Evolutionary conservation across 2,113 vertebrate genomes (phyloP).

Genomic region (Psephotus haematonotus): DNA sequence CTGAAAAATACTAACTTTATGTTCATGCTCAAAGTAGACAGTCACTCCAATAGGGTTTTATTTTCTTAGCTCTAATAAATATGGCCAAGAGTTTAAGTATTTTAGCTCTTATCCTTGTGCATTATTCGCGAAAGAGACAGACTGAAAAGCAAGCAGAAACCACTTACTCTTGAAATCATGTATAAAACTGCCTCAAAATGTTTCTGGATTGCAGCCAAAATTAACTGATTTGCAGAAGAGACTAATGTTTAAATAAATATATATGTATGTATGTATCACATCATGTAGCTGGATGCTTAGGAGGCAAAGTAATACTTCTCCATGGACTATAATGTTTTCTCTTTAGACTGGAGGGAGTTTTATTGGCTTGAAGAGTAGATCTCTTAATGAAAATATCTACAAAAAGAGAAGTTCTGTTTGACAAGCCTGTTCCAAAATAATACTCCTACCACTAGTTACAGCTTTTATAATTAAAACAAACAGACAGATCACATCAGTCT

Average conservation of each 20-base stretch:
- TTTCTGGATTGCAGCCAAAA: not conserved
- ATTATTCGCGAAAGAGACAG: not conserved
- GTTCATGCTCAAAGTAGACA: not conserved
- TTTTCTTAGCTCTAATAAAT: not conserved
- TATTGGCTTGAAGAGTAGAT: not conserved
- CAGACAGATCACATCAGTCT: not conserved
- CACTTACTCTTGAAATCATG: not conserved
- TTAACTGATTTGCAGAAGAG: not conserved
- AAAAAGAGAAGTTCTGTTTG: not conserved
- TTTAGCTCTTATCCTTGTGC: not conserved
- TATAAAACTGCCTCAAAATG: not conserved
- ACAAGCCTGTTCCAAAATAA: not conserved
- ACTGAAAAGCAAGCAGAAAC: not conserved
- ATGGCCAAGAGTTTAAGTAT: not conserved
- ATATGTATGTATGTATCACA: not conserved
- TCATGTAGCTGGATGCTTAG: not conserved
- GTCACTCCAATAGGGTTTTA: not conserved
- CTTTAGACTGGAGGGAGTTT: not conserved
- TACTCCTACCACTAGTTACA: not conserved
- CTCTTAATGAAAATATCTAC: not conserved
- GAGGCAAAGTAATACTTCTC: not conserved
- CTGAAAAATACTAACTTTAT: not conserved
- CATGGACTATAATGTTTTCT: not conserved
- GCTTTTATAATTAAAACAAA: conserved; percentile 17
- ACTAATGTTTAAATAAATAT: not conserved